Evolutionary conservation across 2,797 vertebrate species (phyloP), one percentile per base, ranked within the genome.

Genomic region (Sebastes goodei): DNA sequence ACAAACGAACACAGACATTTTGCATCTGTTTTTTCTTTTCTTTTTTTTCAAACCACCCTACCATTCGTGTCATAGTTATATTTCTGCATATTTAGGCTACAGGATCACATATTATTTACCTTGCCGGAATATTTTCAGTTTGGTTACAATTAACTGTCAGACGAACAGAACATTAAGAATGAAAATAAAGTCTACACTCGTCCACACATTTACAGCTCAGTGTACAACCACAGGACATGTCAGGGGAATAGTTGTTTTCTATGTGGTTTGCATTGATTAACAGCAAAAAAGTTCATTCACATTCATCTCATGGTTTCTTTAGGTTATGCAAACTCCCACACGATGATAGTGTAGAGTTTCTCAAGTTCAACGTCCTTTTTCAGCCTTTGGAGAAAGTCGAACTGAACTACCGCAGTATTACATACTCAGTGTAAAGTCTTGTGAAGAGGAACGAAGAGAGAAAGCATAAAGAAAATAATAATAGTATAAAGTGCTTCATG

Each of bases 1-100:
- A 94, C 92, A 91, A 85, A 91, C 85, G 91, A 86, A 90, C 85
- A 92, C 71, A 84, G 21, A 93, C 84, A 80, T 83, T 71, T 90
- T 83, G 75, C 73, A 82, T 78, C 71, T 29, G 20, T 64, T 46
- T 77, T 29, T 64, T 78, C 42, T 70, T 56, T 69, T 69, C 17
- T 42, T 20, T 35, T 61, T 74, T 74, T 84, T 74, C 32, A 66
- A 65, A 67, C 74, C 81, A 64, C 53, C 55, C 5, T 8, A 29
- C n/a, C 75, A 82, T 67, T 76, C 75, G 55, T 64, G 21, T 86
- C 71, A 69, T 29, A 69, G 14, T 76, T 52, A 74, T 81, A 75
- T 38, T 85, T 83, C 76, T 85, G 80, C 81, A 83, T 91, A 84
- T 76, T 84, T 78, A 78, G 63, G 65, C 61, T 82, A 90, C 74